Conservation (phyloP, 1,140 invertebrate species). For the Drosophila triauraria region DNA sequence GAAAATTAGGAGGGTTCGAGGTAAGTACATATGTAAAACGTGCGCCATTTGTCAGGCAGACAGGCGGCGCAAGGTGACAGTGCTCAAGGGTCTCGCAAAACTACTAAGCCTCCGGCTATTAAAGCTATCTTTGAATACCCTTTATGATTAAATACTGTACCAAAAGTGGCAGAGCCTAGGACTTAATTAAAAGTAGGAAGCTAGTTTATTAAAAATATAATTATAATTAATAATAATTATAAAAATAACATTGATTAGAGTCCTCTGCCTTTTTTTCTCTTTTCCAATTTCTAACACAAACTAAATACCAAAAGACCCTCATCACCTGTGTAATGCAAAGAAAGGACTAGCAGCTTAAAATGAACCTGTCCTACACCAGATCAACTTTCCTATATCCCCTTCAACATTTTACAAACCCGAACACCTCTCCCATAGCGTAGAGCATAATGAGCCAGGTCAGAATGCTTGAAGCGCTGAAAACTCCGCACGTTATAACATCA, state of each 20-base stretch:
- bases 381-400: neutral
- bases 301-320: neutral
- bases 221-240: too few relatives aligned
- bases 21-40: conserved; percentile 78
- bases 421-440: neutral
- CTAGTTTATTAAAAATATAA: too few relatives aligned
- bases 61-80: conserved; percentile 63
- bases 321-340: neutral
- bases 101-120: conserved; percentile 17
- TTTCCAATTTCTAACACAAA: too few relatives aligned
- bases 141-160: neutral
- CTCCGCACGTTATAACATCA: conserved; percentile 51
- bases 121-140: conserved; percentile 7
- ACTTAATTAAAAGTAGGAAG: too few relatives aligned
- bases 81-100: conserved; percentile 36
- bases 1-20: conserved; percentile 49
- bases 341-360: neutral
- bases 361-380: neutral
- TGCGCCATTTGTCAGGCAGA: conserved; percentile 74
- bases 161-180: too few relatives aligned
- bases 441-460: conserved; percentile 43
- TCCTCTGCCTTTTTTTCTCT: too few relatives aligned
- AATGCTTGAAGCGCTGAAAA: conserved; percentile 51
- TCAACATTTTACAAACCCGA: neutral
- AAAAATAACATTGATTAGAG: too few relatives aligned